Conservation (phyloP, 2,888 invertebrate genomes). For the Cyclophora punctaria region DNA sequence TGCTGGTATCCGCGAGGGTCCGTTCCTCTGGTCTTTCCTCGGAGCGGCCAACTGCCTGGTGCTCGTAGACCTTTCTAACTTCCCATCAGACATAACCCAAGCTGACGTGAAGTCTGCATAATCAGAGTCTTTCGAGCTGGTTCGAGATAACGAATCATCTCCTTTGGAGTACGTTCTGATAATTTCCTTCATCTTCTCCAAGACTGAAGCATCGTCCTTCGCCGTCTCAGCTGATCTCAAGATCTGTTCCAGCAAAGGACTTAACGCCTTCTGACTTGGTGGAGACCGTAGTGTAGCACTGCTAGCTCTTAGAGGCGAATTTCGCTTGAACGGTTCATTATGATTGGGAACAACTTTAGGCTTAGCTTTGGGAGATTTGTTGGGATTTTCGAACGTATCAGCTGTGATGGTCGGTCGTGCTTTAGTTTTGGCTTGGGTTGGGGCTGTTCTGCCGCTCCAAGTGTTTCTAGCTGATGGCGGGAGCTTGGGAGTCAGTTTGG, state of each 20-base stretch:
- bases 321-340: slow-evolving; percentile 62
- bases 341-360: slow-evolving; percentile 47
- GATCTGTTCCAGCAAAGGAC: slow-evolving; percentile 82
- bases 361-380: slow-evolving; percentile 77
- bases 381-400: slow-evolving; percentile 67
- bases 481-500: slow-evolving; percentile 54
- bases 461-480: slow-evolving; percentile 77
- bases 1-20: slow-evolving; percentile 63
- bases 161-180: slow-evolving; percentile 66
- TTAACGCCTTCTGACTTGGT: slow-evolving; percentile 75
- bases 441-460: slow-evolving; percentile 80
- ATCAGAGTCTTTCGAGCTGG: slow-evolving; percentile 74
- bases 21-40: slow-evolving; percentile 60
- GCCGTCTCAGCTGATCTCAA: slow-evolving; percentile 81
- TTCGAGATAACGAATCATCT: slow-evolving; percentile 61
- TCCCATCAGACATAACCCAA: slow-evolving; percentile 83
- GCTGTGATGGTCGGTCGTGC: slow-evolving; percentile 54
- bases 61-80: slow-evolving; percentile 76
- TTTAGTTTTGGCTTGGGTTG: slow-evolving; percentile 52
- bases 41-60: slow-evolving; percentile 67
- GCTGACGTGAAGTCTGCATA: slow-evolving; percentile 82
- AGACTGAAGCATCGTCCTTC: slow-evolving; percentile 82
- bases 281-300: slow-evolving; percentile 71
- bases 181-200: slow-evolving; percentile 83
- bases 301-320: slow-evolving; percentile 65